Evolutionary conservation across 2,888 invertebrate species (phyloP).

Genomic region (Mimumesa dahlbomi): DNA sequence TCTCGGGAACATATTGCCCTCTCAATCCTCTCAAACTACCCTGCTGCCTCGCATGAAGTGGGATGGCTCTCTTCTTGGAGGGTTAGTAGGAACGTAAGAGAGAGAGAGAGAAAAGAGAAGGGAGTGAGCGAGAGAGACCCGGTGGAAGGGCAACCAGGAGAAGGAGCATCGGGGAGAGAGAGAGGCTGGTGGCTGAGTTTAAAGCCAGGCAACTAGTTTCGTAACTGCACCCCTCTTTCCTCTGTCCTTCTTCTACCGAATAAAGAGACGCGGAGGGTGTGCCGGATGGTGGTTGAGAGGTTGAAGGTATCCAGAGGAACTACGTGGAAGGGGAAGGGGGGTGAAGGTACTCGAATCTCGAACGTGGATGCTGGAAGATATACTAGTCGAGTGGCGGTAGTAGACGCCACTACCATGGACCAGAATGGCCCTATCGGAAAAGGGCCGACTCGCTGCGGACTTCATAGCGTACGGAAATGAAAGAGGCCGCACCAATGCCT

Average conservation of each 20-base stretch:
- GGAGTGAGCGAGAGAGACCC: constrained; percentile 20
- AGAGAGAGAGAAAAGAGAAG: neutral
- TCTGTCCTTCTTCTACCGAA: constrained; percentile 35
- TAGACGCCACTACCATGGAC: constrained; percentile 5
- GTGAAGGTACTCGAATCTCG: constrained; percentile 18
- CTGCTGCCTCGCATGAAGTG: constrained; percentile 33
- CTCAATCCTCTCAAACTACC: constrained; percentile 61
- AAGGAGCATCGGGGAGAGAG: constrained; percentile 3
- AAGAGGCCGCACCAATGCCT: constrained; percentile 55
- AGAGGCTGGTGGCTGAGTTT: constrained; percentile 50
- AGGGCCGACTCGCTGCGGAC: constrained; percentile 60
- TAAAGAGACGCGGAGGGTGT: constrained; percentile 44
- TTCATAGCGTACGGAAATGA: constrained; percentile 66
- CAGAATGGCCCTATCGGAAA: constrained; percentile 54
- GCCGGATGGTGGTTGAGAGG: constrained; percentile 41
- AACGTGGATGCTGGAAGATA: constrained; percentile 16
- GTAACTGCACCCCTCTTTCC: constrained; percentile 52
- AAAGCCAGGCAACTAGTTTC: constrained; percentile 64
- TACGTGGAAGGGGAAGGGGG: constrained; percentile 30
- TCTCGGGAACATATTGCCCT: constrained; percentile 70
- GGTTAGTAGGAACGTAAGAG: neutral
- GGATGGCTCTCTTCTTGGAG: constrained; percentile 28
- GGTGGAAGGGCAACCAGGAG: constrained; percentile 2
- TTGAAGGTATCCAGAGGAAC: constrained; percentile 23
- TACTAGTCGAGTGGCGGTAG: neutral